Conservation (phyloP, 1,140 invertebrate species). For the Pogonus chalceus region DNA sequence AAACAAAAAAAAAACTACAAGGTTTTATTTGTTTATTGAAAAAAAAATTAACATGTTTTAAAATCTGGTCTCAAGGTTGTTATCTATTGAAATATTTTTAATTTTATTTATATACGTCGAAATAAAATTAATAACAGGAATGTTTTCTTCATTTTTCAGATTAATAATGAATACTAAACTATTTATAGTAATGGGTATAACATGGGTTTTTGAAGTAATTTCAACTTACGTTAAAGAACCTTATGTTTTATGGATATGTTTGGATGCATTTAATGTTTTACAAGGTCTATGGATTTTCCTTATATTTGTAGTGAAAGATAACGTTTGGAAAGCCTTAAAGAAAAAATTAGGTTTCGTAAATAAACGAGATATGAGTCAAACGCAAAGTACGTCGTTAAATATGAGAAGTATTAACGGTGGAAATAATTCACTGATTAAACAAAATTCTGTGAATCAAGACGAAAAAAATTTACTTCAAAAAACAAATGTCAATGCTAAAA, state of each 20-base stretch:
- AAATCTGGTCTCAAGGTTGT: too few species aligned
- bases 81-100: not conserved
- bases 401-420: too few species aligned
- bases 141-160: constrained; percentile 34
- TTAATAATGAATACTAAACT: constrained; percentile 59
- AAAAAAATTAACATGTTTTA: too few species aligned
- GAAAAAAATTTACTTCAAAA: too few species aligned
- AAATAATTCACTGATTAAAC: too few species aligned
- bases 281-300: constrained; percentile 55
- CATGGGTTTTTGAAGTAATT: constrained; percentile 55
- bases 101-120: not conserved
- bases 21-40: not conserved
- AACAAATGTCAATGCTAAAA: too few species aligned
- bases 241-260: constrained; percentile 41
- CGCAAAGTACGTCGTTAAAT: too few species aligned
- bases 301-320: constrained; percentile 51
- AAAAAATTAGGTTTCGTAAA: constrained; percentile 40
- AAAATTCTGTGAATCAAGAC: too few species aligned
- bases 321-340: constrained; percentile 42
- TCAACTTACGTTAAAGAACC: constrained; percentile 41
- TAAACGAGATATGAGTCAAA: not conserved
- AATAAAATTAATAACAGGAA: constrained; percentile 1
- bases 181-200: constrained; percentile 65
- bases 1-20: not conserved
- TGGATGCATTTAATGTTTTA: constrained; percentile 49